Percentiles rank a stretch among this genome's conserved stretches.
These are phyloP conservation scores for Desmophyllum pertusum DNA, from an alignment of 92 coral and sea anemone genomes.

Conservation along the genomic window DNA sequence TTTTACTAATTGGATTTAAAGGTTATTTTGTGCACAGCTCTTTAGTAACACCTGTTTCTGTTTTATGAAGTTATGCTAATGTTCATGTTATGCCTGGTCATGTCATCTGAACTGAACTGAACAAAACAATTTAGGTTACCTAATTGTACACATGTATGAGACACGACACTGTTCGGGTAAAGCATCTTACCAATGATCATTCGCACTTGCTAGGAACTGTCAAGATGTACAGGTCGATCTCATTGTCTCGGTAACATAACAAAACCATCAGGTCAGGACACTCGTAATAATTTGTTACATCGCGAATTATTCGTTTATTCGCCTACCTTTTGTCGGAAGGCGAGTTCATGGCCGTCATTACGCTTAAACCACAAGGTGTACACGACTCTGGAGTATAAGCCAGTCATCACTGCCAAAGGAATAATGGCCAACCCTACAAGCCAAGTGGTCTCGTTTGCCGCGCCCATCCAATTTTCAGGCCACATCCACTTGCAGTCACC, in stretches of 20 bases:
- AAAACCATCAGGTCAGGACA: background rate
- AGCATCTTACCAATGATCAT: background rate
- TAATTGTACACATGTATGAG: no score
- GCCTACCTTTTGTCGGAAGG: constrained; percentile 26
- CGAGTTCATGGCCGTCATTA: background rate
- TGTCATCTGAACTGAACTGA: no score
- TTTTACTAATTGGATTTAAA: no score
- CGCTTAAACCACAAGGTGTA: constrained; percentile 19
- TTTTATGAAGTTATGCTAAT: no score
- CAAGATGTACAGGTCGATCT: background rate
- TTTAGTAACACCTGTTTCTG: no score
- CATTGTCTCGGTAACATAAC: background rate
- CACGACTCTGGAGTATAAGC: constrained; percentile 26
- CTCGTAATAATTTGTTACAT: background rate
- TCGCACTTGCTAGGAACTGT: background rate
- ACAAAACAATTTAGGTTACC: no score
- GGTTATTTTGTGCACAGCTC: no score
- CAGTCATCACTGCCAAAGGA: constrained; percentile 22
- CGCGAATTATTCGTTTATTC: background rate
- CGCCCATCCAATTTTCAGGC: constrained; percentile 28
- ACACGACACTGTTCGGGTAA: no score
- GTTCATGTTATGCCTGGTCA: no score
- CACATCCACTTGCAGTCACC: background rate
- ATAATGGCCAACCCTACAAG: background rate
- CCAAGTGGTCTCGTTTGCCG: constrained; percentile 12